Evolutionary conservation across 1,140 invertebrate genomes (phyloP).

Genomic region (Apis laboriosa): DNA sequence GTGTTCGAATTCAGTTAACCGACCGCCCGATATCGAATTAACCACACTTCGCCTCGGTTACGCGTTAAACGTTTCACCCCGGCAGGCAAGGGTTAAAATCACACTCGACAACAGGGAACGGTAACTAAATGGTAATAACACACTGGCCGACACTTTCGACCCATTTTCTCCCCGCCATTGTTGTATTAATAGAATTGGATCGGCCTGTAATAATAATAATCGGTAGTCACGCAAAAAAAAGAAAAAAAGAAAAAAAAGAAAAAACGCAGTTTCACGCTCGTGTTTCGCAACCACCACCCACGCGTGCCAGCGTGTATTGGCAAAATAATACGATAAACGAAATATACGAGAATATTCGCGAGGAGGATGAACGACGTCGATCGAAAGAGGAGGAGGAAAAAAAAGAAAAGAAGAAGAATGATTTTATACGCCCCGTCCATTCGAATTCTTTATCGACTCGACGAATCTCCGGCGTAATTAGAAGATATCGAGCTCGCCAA

Average conservation of each 20-base stretch:
- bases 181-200: constrained; percentile 58
- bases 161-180: constrained; percentile 36
- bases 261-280: constrained; percentile 7
- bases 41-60: not conserved
- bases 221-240: not conserved
- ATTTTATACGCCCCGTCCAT: not conserved
- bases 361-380: constrained; percentile 3
- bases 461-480: constrained; percentile 31
- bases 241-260: not conserved
- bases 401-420: not conserved
- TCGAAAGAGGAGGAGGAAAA: not conserved
- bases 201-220: constrained; percentile 36
- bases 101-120: constrained; percentile 27
- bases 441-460: constrained; percentile 12
- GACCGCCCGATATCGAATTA: not conserved
- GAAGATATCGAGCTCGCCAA: not conserved
- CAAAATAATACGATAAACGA: not conserved
- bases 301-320: not conserved
- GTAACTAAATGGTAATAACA: constrained; percentile 51
- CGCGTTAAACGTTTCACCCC: not conserved
- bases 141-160: constrained; percentile 44
- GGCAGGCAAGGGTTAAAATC: not conserved
- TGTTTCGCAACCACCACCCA: constrained; percentile 33
- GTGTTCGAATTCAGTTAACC: not conserved
- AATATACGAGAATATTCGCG: not conserved